Conservation (phyloP, 2,113 vertebrate genomes). For the Anhinga rufa region DNA sequence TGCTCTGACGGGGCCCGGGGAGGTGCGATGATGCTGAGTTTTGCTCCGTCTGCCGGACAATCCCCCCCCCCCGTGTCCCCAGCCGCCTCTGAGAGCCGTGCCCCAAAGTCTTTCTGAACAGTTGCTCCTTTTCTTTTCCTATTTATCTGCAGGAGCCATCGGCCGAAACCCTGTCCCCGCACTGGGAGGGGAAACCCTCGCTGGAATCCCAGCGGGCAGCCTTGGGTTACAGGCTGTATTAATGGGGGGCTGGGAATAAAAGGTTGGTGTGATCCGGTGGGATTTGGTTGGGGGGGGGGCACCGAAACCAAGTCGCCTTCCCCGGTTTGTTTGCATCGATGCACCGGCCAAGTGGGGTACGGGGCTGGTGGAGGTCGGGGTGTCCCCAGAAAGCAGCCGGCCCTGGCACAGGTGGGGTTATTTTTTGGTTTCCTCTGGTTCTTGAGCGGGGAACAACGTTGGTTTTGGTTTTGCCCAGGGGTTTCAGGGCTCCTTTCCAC, state of each 20-base stretch:
- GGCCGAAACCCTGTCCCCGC: background rate
- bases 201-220: background rate
- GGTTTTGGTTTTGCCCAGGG: background rate
- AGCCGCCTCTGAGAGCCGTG: background rate
- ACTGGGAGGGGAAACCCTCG: background rate
- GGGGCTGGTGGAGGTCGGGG: background rate
- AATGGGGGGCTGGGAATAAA: background rate
- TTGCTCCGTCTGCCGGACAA: background rate
- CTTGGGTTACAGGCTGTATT: background rate
- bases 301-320: background rate
- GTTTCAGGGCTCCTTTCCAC: background rate
- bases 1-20: background rate
- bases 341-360: rapidly evolving
- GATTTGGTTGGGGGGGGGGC: background rate
- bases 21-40: rapidly evolving
- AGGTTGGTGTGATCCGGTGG: background rate
- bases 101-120: background rate
- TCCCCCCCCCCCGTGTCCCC: background rate
- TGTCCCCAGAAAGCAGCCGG: background rate
- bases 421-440: background rate
- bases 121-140: background rate
- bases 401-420: background rate
- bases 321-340: rapidly evolving
- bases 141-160: background rate
- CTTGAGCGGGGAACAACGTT: too few species aligned